Evolutionary conservation across 2,888 invertebrate species (phyloP).

Genomic region (Ectemnius cavifrons): DNA sequence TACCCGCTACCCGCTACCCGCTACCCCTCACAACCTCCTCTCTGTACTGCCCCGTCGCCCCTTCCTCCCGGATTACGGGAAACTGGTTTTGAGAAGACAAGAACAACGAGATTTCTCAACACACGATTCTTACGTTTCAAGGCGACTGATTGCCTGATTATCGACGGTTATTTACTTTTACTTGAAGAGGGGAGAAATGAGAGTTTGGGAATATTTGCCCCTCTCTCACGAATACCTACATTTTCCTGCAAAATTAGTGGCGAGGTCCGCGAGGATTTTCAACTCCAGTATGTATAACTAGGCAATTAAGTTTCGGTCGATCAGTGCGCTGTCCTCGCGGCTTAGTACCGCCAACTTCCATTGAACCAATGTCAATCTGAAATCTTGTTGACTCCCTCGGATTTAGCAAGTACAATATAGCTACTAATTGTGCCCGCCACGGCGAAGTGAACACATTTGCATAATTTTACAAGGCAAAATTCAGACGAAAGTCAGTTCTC

Average conservation of each 20-base stretch:
- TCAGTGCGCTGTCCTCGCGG: slow-evolving; percentile 38
- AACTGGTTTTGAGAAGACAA: no score
- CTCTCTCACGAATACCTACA: no score
- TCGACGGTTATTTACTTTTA: no score
- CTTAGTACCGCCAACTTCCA: slow-evolving; percentile 31
- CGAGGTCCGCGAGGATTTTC: slow-evolving; percentile 54
- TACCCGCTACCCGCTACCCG: background rate
- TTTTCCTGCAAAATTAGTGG: slow-evolving; percentile 52
- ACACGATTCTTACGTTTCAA: no score
- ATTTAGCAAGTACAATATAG: slow-evolving; percentile 5
- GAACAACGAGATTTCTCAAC: no score
- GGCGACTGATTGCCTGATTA: no score
- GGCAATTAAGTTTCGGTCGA: slow-evolving; percentile 46
- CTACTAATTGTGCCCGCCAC: no score
- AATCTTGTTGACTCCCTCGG: slow-evolving; percentile 14
- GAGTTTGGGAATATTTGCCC: no score
- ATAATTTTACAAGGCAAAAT: no score
- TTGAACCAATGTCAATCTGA: slow-evolving; percentile 24
- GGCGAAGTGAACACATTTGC: no score
- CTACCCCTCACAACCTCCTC: background rate
- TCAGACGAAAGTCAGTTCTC: no score
- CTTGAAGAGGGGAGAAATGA: no score
- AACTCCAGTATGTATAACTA: slow-evolving; percentile 18
- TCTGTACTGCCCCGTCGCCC: background rate
- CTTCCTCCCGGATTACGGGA: background rate